Evolutionary conservation across 2,113 vertebrate genomes (phyloP).

Genomic region (Chauna torquata): DNA sequence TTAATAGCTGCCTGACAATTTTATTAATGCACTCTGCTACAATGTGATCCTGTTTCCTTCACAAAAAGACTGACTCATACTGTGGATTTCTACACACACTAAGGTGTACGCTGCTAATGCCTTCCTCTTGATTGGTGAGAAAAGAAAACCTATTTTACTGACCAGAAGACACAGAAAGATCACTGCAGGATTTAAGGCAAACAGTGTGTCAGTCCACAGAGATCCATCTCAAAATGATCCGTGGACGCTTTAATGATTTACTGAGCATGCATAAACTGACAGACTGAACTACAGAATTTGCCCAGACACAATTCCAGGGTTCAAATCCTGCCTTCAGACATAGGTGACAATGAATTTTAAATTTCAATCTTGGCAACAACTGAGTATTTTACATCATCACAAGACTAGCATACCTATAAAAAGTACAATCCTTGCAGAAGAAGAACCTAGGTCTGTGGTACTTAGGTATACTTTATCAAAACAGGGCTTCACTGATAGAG

Average conservation of each 20-base stretch:
- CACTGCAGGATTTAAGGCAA: constrained; percentile 21
- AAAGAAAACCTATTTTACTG: constrained; percentile 11
- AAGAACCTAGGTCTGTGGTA: not conserved
- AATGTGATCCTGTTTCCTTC: constrained; percentile 14
- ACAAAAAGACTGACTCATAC: constrained; percentile 30
- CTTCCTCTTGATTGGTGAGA: constrained; percentile 23
- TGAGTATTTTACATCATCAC: not conserved
- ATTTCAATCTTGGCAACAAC: constrained; percentile 41
- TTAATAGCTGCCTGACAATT: constrained; percentile 62
- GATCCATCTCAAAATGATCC: not conserved
- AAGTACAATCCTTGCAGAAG: not conserved
- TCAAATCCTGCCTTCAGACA: constrained; percentile 14
- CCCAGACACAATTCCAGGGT: constrained; percentile 7
- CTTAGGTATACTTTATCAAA: constrained; percentile 7
- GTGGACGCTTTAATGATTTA: constrained; percentile 42
- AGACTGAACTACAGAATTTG: constrained; percentile 21
- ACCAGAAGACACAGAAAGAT: constrained; percentile 40
- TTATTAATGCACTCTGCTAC: constrained; percentile 52
- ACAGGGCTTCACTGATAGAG: not conserved
- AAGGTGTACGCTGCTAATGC: not conserved
- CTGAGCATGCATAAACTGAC: constrained; percentile 9
- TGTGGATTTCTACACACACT: not conserved
- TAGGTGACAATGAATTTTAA: constrained; percentile 37
- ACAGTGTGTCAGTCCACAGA: not conserved
- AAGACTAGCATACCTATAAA: not conserved